Percentiles rank a stretch among this genome's conserved stretches.
Conservation (phyloP, 2,888 invertebrate genomes). For the Drosophila leonis region DNA sequence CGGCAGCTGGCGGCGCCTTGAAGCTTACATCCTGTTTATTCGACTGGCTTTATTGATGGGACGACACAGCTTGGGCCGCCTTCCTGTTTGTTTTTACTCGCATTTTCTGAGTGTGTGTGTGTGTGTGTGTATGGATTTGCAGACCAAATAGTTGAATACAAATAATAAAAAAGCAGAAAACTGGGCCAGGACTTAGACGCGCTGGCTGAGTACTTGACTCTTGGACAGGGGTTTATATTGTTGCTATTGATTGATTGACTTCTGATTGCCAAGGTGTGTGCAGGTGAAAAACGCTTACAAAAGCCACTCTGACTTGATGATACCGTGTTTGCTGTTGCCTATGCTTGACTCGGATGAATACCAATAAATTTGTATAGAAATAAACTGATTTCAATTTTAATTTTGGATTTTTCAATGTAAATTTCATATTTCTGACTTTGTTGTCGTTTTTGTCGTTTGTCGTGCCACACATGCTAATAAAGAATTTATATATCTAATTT, state of each 20-base stretch:
- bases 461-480: constrained; percentile 37
- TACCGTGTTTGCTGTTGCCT: neutral
- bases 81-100: constrained; percentile 35
- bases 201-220: constrained; percentile 53
- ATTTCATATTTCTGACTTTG: neutral
- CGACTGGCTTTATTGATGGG: constrained; percentile 77
- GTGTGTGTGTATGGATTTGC: constrained; percentile 63
- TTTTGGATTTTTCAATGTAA: neutral
- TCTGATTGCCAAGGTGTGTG: constrained; percentile 16
- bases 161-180: constrained; percentile 17
- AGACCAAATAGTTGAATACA: constrained; percentile 65
- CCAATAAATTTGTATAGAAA: constrained; percentile 1
- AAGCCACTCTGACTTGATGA: neutral
- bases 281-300: neutral
- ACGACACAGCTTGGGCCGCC: constrained; percentile 43
- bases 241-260: constrained; percentile 69
- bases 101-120: constrained; percentile 50
- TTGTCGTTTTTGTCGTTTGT: constrained; percentile 2
- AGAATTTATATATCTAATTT: constrained; percentile 66
- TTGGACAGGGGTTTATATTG: constrained; percentile 40
- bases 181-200: constrained; percentile 38
- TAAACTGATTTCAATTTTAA: constrained; percentile 6
- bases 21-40: constrained; percentile 76
- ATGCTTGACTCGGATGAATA: neutral
- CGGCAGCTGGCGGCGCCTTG: constrained; percentile 56